Evolutionary conservation across 2,888 invertebrate species (phyloP).

Genomic region (Drosophila birchii): DNA sequence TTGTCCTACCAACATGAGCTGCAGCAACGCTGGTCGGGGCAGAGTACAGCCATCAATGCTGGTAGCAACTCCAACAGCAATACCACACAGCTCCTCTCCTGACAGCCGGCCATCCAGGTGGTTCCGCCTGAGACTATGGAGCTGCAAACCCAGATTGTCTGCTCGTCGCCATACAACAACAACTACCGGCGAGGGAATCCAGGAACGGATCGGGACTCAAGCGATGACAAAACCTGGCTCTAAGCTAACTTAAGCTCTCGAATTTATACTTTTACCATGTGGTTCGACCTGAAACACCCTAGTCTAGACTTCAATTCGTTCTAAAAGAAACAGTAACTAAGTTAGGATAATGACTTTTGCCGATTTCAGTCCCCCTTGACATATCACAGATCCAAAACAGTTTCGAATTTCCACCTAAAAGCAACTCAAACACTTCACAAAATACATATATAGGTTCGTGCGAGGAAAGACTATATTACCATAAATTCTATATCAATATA

Average conservation of each 20-base stretch:
- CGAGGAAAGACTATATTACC: slow-evolving; percentile 9
- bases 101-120: slow-evolving; percentile 46
- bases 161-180: slow-evolving; percentile 58
- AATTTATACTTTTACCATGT: slow-evolving; percentile 33
- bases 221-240: slow-evolving; percentile 81
- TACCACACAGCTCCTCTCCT: slow-evolving; percentile 65
- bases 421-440: neutral
- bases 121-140: slow-evolving; percentile 55
- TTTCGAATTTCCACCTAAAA: slow-evolving; percentile 9
- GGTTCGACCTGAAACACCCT: slow-evolving; percentile 5
- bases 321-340: slow-evolving; percentile 18
- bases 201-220: slow-evolving; percentile 20
- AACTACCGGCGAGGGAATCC: slow-evolving; percentile 63
- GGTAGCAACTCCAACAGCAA: slow-evolving; percentile 26
- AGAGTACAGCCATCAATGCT: slow-evolving; percentile 15
- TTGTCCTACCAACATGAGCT: slow-evolving; percentile 63
- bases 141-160: slow-evolving; percentile 54
- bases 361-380: slow-evolving; percentile 3
- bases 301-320: slow-evolving; percentile 21
- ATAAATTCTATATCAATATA: neutral
- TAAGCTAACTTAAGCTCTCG: slow-evolving; percentile 60
- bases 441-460: neutral
- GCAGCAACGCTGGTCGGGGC: slow-evolving; percentile 56
- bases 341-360: slow-evolving; percentile 13
- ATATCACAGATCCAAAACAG: slow-evolving; percentile 19